Percentiles rank a stretch among this genome's conserved stretches.
phyloP scores from a whole-genome alignment of 2,797 vertebrate species.

The Onychomys leucogaster region DNA sequence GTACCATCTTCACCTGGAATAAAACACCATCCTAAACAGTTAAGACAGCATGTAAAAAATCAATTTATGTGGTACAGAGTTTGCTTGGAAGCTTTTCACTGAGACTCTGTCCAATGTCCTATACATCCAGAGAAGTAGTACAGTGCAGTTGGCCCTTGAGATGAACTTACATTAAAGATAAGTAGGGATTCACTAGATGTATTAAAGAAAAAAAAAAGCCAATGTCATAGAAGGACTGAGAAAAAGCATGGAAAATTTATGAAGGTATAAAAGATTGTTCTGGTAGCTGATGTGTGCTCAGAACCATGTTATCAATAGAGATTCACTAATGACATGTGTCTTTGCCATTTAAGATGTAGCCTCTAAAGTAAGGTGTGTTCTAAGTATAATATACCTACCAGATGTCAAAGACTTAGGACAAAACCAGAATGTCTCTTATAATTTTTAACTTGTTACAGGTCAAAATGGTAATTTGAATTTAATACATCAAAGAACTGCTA shows the following conservation, averaged over 20 bases:
- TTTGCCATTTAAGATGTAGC: neutral
- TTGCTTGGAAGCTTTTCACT: neutral
- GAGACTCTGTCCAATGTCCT: neutral
- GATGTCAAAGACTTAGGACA: neutral
- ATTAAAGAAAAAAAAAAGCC: neutral
- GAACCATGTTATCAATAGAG: neutral
- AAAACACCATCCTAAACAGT: neutral
- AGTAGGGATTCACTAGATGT: neutral
- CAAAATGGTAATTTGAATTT: constrained; percentile 48
- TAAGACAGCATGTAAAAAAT: neutral
- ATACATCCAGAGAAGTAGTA: neutral
- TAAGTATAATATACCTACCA: neutral
- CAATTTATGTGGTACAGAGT: rapidly evolving
- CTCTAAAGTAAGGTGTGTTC: neutral
- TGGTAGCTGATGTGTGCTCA: neutral
- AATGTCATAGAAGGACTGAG: neutral
- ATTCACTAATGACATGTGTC: neutral
- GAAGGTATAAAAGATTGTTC: neutral
- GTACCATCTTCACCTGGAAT: neutral
- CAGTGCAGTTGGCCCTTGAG: neutral
- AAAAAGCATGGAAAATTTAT: neutral
- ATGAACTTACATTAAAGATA: neutral
- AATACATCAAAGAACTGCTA: neutral
- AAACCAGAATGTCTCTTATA: neutral
- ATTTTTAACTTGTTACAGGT: constrained; percentile 3